phyloP scores from a whole-genome alignment of 2,888 invertebrate species.

The Helobdella robusta region DNA sequence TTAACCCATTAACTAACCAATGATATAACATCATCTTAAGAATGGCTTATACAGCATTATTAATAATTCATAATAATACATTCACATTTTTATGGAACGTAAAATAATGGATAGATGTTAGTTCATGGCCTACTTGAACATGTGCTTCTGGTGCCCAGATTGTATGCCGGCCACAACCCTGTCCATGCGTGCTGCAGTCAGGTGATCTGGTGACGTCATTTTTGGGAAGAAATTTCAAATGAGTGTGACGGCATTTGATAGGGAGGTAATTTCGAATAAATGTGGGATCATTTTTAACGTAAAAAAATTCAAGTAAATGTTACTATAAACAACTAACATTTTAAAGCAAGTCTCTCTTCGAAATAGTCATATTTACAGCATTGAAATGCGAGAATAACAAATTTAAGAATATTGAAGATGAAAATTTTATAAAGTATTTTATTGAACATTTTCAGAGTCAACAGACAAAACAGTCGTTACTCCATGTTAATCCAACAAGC shows the following conservation, averaged over 20 bases:
- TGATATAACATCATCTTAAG: neutral
- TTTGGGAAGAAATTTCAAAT: neutral
- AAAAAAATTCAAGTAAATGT: too few relatives aligned
- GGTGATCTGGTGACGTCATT: slow-evolving; percentile 53
- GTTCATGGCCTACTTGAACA: slow-evolving; percentile 70
- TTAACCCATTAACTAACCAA: neutral
- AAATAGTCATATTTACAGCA: neutral
- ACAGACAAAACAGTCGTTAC: too few relatives aligned
- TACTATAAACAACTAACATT: too few relatives aligned
- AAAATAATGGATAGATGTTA: too few relatives aligned
- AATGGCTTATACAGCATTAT: slow-evolving; percentile 7
- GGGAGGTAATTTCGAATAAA: neutral
- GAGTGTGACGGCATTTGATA: neutral
- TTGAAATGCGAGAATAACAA: too few relatives aligned
- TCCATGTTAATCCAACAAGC: too few relatives aligned
- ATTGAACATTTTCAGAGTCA: too few relatives aligned
- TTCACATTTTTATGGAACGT: too few relatives aligned
- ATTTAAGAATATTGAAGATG: too few relatives aligned
- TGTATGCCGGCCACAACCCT: slow-evolving; percentile 68
- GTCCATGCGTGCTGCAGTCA: slow-evolving; percentile 63
- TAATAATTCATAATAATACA: neutral
- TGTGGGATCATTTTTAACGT: too few relatives aligned
- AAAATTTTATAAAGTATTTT: too few relatives aligned
- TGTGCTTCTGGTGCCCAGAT: slow-evolving; percentile 69
- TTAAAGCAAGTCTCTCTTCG: too few relatives aligned